Evolutionary conservation across 1,140 invertebrate genomes (phyloP).

Genomic region (Trichomalopsis sarcophagae): DNA sequence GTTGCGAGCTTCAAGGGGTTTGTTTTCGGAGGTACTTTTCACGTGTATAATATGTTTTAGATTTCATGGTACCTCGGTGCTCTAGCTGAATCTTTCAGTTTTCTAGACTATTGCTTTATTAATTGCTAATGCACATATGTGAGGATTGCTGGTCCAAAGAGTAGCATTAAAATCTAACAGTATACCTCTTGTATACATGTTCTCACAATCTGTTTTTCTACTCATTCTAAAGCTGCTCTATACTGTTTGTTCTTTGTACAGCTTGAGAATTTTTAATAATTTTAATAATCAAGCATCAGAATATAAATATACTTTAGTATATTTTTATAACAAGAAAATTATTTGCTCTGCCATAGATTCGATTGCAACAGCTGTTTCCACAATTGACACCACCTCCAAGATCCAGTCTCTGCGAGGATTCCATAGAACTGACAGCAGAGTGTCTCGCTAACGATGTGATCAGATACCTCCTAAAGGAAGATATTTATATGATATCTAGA

Average conservation of each 20-base stretch:
- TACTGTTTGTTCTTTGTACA: too few relatives aligned
- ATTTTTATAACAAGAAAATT: not conserved
- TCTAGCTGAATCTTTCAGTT: too few relatives aligned
- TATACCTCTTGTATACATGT: not conserved
- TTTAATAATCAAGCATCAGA: too few relatives aligned
- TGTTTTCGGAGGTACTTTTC: not conserved
- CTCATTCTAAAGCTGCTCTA: too few relatives aligned
- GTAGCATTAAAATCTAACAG: too few relatives aligned
- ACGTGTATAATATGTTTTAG: not conserved
- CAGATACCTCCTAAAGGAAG: conserved; percentile 71
- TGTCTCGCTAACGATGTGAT: conserved; percentile 70
- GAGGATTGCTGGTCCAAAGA: too few relatives aligned
- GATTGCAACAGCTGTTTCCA: conserved; percentile 70
- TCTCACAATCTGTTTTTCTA: not conserved
- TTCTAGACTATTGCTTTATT: too few relatives aligned
- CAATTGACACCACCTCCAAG: conserved; percentile 63
- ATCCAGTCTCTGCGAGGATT: conserved; percentile 66
- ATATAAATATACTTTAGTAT: conserved; percentile 12
- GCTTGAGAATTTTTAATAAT: not conserved
- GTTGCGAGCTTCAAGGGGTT: not conserved
- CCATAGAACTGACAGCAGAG: conserved; percentile 69
- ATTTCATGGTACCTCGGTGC: not conserved
- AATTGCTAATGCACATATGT: too few relatives aligned
- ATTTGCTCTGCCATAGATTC: conserved; percentile 62
- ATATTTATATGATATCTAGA: conserved; percentile 71